Base-by-base conservation (phyloP, 2,888 invertebrate species). In the Ecdyonurus torrentis region DNA sequence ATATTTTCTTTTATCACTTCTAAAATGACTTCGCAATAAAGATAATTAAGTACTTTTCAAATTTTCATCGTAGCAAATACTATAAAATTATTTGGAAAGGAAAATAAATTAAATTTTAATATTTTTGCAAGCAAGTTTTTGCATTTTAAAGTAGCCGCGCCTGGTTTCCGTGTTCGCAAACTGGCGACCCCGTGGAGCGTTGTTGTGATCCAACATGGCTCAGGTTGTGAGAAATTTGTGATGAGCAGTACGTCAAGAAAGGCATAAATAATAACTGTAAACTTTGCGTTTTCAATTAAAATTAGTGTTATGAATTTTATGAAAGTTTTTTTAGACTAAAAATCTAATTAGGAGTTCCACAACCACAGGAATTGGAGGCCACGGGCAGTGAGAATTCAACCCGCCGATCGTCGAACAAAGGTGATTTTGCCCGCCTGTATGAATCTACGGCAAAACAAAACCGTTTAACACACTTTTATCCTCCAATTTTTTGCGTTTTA, bases 191-290 rank as follows among this genome's bases (percentile, higher is more conserved):
- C 79, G 79, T 80, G 77, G 81, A 80, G 82, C 83, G 82, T 83
- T 83, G 83, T 83, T 82, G 81, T 82, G 81, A 79, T 81, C 77
- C 81, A 82, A 82, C 78, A 83, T 83, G 83, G 83, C 82, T 80
- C 77, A 77, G 78, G 77, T 77, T 81, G 79, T 81, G 18, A 20
- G 55, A 5, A 55, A 10, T 37, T 37, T 37, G 37, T 37, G 37
- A 37, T 37, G 37, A 37, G 37, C 37, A 37, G 37, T 15, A 37
- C 37, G 37, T 37, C 37, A 37, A 37, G 37, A 37, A 37, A 37
- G 37, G 15, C 5, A 10, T 10, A 10, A 37, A 37, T 37, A 37
- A 10, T 5, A 5, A 37, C 37, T 5, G 5, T 37, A 15, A 15
- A 37, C 15, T 10, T 37, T 37, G 37, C 37, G 37, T 37, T 37